phyloP scores from a whole-genome alignment of 1,140 invertebrate genomes.

The Bombus soroeensis region DNA sequence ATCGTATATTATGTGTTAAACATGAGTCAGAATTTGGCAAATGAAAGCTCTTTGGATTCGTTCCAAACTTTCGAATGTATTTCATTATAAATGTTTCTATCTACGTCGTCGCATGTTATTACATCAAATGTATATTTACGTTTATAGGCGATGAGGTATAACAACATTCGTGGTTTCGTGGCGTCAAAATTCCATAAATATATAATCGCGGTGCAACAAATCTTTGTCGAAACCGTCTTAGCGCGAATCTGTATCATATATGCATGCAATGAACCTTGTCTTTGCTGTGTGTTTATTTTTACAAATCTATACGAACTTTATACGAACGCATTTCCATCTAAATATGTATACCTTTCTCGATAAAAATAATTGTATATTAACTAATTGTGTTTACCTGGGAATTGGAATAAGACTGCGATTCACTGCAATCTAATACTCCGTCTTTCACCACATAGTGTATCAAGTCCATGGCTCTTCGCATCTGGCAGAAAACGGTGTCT shows the following conservation, averaged over 20 bases:
- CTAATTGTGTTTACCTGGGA: slow-evolving; percentile 73
- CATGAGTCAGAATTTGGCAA: slow-evolving; percentile 52
- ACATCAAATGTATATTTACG: neutral
- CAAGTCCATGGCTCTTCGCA: slow-evolving; percentile 97
- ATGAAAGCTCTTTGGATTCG: slow-evolving; percentile 52
- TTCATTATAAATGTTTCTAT: slow-evolving; percentile 26
- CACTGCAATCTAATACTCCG: slow-evolving; percentile 88
- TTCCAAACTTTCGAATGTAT: slow-evolving; percentile 49
- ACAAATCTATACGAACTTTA: neutral
- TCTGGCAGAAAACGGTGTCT: slow-evolving; percentile 98
- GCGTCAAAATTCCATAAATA: neutral
- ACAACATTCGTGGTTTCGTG: neutral
- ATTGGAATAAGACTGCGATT: slow-evolving; percentile 81
- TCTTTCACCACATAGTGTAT: slow-evolving; percentile 99
- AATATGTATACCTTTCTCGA: too few species aligned
- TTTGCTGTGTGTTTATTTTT: neutral
- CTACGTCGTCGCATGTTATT: neutral
- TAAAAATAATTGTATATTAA: neutral
- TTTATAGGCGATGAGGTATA: neutral
- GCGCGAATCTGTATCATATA: neutral
- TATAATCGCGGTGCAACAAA: neutral
- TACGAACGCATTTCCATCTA: too few species aligned
- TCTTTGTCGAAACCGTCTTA: neutral
- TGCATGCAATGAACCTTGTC: neutral
- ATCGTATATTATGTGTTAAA: slow-evolving; percentile 8